phyloP scores from a whole-genome alignment of 2,113 vertebrate genomes.

The Spea multiplicata region DNA sequence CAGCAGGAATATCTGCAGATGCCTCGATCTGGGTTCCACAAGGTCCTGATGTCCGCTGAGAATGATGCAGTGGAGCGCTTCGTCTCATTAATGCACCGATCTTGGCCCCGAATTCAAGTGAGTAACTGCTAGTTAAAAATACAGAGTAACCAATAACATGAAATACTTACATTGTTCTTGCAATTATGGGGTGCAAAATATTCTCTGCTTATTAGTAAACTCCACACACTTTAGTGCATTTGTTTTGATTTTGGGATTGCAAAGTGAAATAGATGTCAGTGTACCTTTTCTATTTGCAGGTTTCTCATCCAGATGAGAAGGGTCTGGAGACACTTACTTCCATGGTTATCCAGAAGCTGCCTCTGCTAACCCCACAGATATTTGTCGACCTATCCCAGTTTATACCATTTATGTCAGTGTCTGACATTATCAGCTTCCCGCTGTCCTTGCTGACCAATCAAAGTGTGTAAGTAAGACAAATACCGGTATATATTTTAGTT shows the following conservation, averaged over 20 bases:
- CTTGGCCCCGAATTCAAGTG: conserved; percentile 76
- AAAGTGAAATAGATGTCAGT: background rate
- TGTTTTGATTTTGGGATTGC: too few species aligned
- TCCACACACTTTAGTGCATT: too few species aligned
- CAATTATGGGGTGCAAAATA: too few species aligned
- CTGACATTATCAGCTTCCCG: conserved; percentile 82
- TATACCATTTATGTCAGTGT: conserved; percentile 84
- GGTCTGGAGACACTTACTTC: conserved; percentile 80
- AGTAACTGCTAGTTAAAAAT: background rate
- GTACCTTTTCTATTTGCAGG: conserved; percentile 55
- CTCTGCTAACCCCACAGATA: conserved; percentile 78
- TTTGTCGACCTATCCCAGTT: conserved; percentile 85
- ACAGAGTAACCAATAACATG: background rate
- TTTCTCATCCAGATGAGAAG: conserved; percentile 70
- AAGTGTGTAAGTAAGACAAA: conserved; percentile 73
- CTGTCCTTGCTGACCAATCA: conserved; percentile 79
- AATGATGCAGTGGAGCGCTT: conserved; percentile 76
- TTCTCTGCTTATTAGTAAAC: too few species aligned
- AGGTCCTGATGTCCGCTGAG: conserved; percentile 76
- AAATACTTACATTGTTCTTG: background rate
- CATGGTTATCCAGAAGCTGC: conserved; percentile 79
- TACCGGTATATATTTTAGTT: too few species aligned
- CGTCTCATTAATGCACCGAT: conserved; percentile 76
- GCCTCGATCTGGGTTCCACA: conserved; percentile 77
- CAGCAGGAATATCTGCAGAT: conserved; percentile 77